phyloP scores from a whole-genome alignment of 2,113 vertebrate species.

The Oxygymnocypris stewartii region DNA sequence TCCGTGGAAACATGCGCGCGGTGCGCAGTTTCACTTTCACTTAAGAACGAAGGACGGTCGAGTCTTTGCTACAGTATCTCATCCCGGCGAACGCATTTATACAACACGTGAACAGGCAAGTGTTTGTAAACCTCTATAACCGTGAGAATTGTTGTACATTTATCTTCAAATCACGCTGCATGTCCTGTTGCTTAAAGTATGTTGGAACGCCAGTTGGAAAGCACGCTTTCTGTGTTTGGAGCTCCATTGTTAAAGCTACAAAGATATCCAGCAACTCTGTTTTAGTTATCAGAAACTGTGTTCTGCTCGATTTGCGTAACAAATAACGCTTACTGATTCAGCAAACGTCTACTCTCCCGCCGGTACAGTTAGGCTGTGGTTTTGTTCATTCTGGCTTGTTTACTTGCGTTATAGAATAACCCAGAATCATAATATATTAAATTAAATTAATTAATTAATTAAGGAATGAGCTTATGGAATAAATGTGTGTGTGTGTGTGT shows the following conservation, averaged over 20 bases:
- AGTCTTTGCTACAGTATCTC: neutral
- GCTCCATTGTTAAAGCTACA: neutral
- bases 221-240: neutral
- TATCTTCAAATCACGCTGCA: neutral
- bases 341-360: too few species aligned
- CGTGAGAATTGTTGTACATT: too few species aligned
- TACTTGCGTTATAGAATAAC: neutral
- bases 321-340: neutral
- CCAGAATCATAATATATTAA: too few species aligned
- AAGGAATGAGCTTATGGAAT: neutral
- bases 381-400: neutral
- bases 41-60: neutral
- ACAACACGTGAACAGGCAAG: neutral
- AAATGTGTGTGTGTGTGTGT: neutral
- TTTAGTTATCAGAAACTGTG: neutral
- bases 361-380: too few species aligned
- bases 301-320: neutral
- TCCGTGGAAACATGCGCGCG: neutral
- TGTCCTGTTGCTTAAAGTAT: neutral
- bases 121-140: neutral
- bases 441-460: neutral
- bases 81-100: neutral
- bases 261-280: neutral
- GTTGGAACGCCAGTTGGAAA: neutral
- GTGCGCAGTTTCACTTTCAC: slow-evolving; percentile 15